Base-by-base conservation (phyloP, 2,888 invertebrate genomes). In the Ectemnius cavifrons region DNA sequence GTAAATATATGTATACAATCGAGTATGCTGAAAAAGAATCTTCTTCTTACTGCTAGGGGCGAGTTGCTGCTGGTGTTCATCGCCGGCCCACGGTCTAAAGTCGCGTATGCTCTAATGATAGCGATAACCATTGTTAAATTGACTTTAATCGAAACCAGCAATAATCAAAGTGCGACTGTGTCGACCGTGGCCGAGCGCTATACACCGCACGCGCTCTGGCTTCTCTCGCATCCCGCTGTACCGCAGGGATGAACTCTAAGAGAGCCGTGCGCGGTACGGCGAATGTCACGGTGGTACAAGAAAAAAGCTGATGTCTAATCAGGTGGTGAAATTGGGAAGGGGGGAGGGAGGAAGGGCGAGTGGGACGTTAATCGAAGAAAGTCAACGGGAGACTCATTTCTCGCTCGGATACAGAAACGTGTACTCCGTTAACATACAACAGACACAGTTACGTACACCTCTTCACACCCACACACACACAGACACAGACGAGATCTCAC, bases 81-180 rank as follows among this genome's bases (percentile, higher is more conserved):
- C 72, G 71, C 47, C 46, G 68, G 63, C 46, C 49, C 68, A 65
- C 77, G 77, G 76, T 37, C 37, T 11, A 11, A 37, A 37, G 37
- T 68, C 49, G 70, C 52, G 37, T 52, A 61, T 27, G 73, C 73
- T 73, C 77, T 68, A 45, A 78, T 46, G 68, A 71, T 74, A 76
- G 77, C 70, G 74, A 77, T 77, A 81, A 81, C 74, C 70, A 77
- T 64, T 70, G 63, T 65, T 46, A 52, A 70, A 79, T 77, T 71
- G 71, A 77, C 60, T 63, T 81, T 81, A 79, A 77, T 64, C 65
- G 81, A 81, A 76, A 6, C 73, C 80, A 78, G 81, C 80, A 80
- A 81, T 80, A 80, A 80, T 80, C 68, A 56, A 56, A 61, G 65
- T 46, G 71, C 71, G 68, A 75, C 58, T 71, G 63, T 67, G 20